These are phyloP conservation scores for Patella ulyssiponensis DNA, from an alignment of 2,888 invertebrate species.

Conservation along the genomic window DNA sequence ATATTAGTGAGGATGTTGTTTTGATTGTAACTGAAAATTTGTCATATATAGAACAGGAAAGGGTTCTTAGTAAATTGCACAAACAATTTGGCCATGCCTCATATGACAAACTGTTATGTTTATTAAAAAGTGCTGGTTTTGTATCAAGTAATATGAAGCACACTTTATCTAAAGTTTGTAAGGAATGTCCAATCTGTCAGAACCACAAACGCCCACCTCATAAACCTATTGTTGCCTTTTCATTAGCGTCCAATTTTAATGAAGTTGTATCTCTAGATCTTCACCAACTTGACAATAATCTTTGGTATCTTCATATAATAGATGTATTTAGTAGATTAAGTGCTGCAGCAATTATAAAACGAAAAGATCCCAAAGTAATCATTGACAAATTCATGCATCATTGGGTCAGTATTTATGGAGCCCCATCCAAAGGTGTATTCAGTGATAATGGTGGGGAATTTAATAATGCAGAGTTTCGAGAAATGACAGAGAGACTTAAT, in stretches of 20 bases:
- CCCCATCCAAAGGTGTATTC: constrained; percentile 17
- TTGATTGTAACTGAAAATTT: background rate
- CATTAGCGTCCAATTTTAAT: constrained; percentile 20
- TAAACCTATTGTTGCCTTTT: constrained; percentile 16
- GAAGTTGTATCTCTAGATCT: no score
- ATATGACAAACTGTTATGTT: constrained; percentile 13
- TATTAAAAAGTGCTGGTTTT: background rate
- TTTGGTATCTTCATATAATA: constrained; percentile 23
- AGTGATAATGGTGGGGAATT: constrained; percentile 24
- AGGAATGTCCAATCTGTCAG: constrained; percentile 6
- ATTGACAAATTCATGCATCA: constrained; percentile 23
- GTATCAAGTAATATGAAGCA: constrained; percentile 11
- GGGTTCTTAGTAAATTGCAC: constrained; percentile 18
- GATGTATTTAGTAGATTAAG: constrained; percentile 13
- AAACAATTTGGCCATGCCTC: constrained; percentile 23
- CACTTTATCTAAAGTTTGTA: background rate
- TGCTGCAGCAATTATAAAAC: constrained; percentile 21
- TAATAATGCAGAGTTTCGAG: constrained; percentile 13
- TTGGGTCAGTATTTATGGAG: constrained; percentile 27
- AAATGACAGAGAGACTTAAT: constrained; percentile 21
- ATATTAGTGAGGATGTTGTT: constrained; percentile 17
- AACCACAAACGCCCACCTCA: constrained; percentile 3
- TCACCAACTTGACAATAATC: background rate
- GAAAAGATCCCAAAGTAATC: constrained; percentile 11
- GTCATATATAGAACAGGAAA: constrained; percentile 15